Evolutionary conservation across 2,113 vertebrate genomes (phyloP), one percentile per base, ranked within the genome.

Genomic region (Oophaga pumilio): DNA sequence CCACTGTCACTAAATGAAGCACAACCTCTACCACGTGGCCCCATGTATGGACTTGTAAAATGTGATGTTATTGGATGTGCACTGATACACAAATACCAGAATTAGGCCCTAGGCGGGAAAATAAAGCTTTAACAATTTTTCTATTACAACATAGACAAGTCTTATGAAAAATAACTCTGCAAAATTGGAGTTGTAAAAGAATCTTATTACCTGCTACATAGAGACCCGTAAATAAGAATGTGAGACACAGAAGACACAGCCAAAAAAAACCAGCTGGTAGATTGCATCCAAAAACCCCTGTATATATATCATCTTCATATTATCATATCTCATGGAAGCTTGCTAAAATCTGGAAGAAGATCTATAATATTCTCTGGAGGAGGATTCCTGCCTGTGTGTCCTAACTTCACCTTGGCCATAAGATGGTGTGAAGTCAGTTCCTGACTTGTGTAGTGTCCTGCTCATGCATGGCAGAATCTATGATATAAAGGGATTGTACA

Each of bases 321-420:
- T 73, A 73, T 43, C 43, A 18, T 20, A 49, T 71, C n/a, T 66
- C 62, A 66, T 24, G n/a, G 26, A 69, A 26, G 24, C 26, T 69
- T 17, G 18, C 8, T 17, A 43, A 33, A 49, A 49, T 73, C 2
- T 49, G 33, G 33, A 50, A 74, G 20, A 50, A 49, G 71, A 50
- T 20, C 43, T 18, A 74, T 74, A 5, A 50, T 50, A 20, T 74
- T 74, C 33, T 20, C 20, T 22, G 17, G 71, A 74, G 17, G 71
- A 74, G 33, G 71, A 74, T 74, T 50, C 71, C 71, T 74, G 43
- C 43, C 7, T 49, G 71, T 50, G 71, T 74, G 71, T 74, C 71
- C 71, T 74, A 20, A 74, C 7, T 50, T 74, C 50, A 74, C 33
- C 71, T 74, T 74, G 43, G 20, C 18, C 18, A 20, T 73, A 74